Evolutionary conservation across 2,888 invertebrate genomes (phyloP), one percentile per base, ranked within the genome.

Genomic region (Brassicogethes aeneus): DNA sequence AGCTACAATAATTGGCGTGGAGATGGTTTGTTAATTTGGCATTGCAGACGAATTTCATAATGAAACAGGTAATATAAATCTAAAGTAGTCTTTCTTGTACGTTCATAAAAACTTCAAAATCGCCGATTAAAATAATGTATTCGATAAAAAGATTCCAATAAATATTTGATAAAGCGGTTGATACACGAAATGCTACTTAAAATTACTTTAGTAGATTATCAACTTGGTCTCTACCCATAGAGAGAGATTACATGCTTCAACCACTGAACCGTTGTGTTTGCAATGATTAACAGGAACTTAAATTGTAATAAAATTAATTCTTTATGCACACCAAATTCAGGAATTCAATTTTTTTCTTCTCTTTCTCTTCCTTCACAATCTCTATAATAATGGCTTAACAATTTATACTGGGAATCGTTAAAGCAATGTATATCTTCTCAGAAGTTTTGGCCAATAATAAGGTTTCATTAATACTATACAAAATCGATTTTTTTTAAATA

Each of bases 181-280:
- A 63, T 65, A 65, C 66, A 66, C 57, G 65, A 62, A 65, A 65
- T 55, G 64, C 64, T 66, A 66, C 66, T 66, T 65, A 64, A 66
- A 65, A 62, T 64, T 62, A 55, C 60, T 60, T 56, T 43, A 54
- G 51, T 48, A 52, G 56, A 57, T 57, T 59, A 57, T 55, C 54
- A 10, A 10, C 23, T 10, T 10, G 23, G 10, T 5, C 23, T 23
- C 23, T 7, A 5, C 10, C 23, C 23, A 23, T 23, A 23, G 23
- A 23, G n/a, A n/a, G 10, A 5, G 23, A 23, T 23, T 23, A 23
- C 23, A 23, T 23, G 23, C 5, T 23, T 23, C 23, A 5, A 10
- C 5, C 5, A 5, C 23, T 23, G 23, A 5, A 23, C 23, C 5
- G 23, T 23, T 5, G 23, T n/a, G n/a, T n/a, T n/a, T n/a, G n/a